Evolutionary conservation across 2,113 vertebrate species (phyloP), one percentile per base, ranked within the genome.

Genomic region (Heteronetta atricapilla): DNA sequence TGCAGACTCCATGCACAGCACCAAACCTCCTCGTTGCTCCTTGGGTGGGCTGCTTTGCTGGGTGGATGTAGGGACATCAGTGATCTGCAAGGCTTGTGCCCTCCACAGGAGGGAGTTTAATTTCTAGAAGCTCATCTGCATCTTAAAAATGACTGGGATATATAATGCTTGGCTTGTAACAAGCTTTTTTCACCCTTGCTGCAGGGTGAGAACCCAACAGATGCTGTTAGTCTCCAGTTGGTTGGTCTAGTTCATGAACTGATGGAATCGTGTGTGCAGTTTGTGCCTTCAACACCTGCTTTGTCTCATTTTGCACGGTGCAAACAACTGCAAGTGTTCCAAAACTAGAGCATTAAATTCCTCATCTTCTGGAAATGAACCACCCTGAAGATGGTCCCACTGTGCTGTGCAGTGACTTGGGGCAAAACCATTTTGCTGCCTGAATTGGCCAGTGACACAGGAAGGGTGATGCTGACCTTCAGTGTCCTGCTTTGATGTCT

Each of bases 291-390:
- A 16, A 34, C 40, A 14, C 62, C 82, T 23, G 22, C 72, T 62
- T 13, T 5, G 13, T 8, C 58, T 58, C 11, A 0, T 68, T 58
- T 5, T 31, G 38, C 13, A 0, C 0, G 0, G 5, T 25, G 76
- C 55, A 28, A 34, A 1, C 9, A 31, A 10, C 33, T 42, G 1
- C 16, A 4, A 29, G 20, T 2, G 38, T 68, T 82, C 53, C 68
- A 13, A n/a, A 66, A 4, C 11, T 5, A 0, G 33, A 42, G 36
- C 29, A 1, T 38, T 29, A 4, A 60, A 73, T 36, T 63, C 56
- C 56, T 29, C 10, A 6, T 20, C 50, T 52, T 56, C 25, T 68
- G 52, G 17, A 44, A 3, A 21, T 1, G 5, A 20, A 25, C 68
- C 46, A 23, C n/a, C 62, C 42, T 19, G 2, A 11, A 3, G 60